phyloP scores from a whole-genome alignment of 1,140 invertebrate genomes.

The Thaumatotibia leucotreta region DNA sequence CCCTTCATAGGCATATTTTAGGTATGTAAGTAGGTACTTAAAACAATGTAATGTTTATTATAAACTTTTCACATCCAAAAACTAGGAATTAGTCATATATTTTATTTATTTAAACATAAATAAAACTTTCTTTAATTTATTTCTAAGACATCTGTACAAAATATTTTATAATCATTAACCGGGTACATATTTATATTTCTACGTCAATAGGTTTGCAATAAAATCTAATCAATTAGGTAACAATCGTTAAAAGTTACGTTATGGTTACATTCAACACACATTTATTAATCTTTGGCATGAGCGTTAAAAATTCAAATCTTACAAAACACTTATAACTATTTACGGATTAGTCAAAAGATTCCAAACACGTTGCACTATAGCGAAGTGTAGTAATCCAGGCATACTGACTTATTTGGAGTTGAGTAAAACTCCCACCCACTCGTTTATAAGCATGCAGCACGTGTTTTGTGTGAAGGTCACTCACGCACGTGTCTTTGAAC shows the following conservation, averaged over 20 bases:
- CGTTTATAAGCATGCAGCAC: neutral
- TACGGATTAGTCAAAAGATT: conserved; percentile 5
- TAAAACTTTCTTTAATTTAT: neutral
- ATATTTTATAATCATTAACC: neutral
- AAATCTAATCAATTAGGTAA: neutral
- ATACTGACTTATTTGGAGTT: neutral
- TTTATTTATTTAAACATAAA: neutral
- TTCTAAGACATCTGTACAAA: neutral
- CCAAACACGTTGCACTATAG: neutral
- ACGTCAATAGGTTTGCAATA: neutral
- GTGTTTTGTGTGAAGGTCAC: neutral
- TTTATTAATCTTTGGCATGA: conserved; percentile 12
- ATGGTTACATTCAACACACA: neutral
- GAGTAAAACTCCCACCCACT: neutral
- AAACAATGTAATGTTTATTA: neutral
- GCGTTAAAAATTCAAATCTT: conserved; percentile 10
- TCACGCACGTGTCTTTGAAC: neutral
- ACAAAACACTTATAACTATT: conserved; percentile 8
- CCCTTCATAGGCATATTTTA: neutral
- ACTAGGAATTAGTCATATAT: neutral
- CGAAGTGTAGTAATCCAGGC: conserved; percentile 6
- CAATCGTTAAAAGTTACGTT: conserved; percentile 5
- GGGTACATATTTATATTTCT: neutral
- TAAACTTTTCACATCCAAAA: too few relatives aligned
- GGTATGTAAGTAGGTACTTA: neutral